Conservation (phyloP, 1,140 invertebrate species). For the Caerostris darwini region DNA sequence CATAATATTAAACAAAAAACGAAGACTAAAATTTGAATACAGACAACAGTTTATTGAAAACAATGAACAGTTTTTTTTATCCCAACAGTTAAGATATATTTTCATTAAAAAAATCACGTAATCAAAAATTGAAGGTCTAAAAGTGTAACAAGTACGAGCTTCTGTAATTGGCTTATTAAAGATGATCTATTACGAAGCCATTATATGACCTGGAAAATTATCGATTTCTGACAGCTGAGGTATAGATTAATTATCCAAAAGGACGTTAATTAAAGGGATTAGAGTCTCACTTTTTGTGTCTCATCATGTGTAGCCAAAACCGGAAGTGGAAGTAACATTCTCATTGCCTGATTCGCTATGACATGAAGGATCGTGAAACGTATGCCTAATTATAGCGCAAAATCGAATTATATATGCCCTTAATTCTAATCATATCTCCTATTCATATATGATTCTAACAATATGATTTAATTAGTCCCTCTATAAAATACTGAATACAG, state of each 20-base stretch:
- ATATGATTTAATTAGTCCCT: no score
- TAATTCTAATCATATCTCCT: no score
- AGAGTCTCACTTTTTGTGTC: background rate
- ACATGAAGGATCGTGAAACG: no score
- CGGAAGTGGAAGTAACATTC: no score
- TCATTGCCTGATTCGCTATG: no score
- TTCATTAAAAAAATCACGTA: background rate
- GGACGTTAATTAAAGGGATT: background rate
- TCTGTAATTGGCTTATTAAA: conserved; percentile 1
- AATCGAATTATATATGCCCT: no score
- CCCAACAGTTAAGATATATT: background rate
- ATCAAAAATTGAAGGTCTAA: background rate
- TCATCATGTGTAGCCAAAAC: no score
- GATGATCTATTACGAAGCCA: background rate
- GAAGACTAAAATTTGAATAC: no score
- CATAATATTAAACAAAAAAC: no score
- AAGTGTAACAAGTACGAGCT: background rate
- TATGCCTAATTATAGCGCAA: no score
- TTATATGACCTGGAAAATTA: background rate
- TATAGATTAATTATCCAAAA: background rate
- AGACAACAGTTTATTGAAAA: background rate
- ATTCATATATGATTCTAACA: no score
- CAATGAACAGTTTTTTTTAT: background rate
- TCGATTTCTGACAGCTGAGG: background rate
- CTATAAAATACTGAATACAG: no score